A percentile compares a stretch with the other conserved stretches of the same genome.
Conservation (phyloP, 1,140 invertebrate species). For the Drosophila jambulina region DNA sequence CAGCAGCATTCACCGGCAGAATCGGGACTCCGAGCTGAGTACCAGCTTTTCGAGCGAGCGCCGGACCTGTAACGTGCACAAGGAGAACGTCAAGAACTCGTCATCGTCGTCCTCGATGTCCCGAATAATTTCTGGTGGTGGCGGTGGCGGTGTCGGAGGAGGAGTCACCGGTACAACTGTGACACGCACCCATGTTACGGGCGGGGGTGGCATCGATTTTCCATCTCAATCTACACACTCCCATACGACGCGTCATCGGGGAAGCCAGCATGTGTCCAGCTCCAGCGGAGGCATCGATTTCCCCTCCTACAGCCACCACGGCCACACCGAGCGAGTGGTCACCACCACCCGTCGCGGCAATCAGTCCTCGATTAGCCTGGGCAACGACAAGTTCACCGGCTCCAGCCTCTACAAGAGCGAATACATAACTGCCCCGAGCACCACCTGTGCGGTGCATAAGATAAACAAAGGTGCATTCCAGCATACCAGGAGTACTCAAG, state of each 20-base stretch:
- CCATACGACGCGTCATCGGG: conserved; percentile 71
- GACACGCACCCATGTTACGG: conserved; percentile 89
- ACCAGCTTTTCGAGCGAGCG: conserved; percentile 86
- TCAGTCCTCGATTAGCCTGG: conserved; percentile 90
- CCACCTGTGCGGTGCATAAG: conserved; percentile 92
- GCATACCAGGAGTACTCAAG: conserved; percentile 92
- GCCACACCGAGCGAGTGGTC: conserved; percentile 84
- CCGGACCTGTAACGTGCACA: conserved; percentile 89
- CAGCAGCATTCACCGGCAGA: conserved; percentile 90
- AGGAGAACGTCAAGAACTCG: conserved; percentile 85
- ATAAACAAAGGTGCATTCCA: conserved; percentile 92
- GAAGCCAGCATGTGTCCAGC: conserved; percentile 59
- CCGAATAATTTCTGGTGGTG: conserved; percentile 68
- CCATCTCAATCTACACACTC: conserved; percentile 88
- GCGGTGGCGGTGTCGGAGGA: conserved; percentile 16
- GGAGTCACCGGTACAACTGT: conserved; percentile 85
- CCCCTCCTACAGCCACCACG: conserved; percentile 57
- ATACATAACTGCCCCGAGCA: conserved; percentile 88
- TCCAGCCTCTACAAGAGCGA: conserved; percentile 91
- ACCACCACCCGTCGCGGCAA: conserved; percentile 87
- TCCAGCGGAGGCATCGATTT: conserved; percentile 71
- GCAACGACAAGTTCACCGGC: conserved; percentile 87
- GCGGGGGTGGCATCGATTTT: conserved; percentile 87
- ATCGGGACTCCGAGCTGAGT: conserved; percentile 85
- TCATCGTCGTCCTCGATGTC: conserved; percentile 55